Evolutionary conservation across 2,888 invertebrate genomes (phyloP).

Genomic region (Himalopsyche anomala): DNA sequence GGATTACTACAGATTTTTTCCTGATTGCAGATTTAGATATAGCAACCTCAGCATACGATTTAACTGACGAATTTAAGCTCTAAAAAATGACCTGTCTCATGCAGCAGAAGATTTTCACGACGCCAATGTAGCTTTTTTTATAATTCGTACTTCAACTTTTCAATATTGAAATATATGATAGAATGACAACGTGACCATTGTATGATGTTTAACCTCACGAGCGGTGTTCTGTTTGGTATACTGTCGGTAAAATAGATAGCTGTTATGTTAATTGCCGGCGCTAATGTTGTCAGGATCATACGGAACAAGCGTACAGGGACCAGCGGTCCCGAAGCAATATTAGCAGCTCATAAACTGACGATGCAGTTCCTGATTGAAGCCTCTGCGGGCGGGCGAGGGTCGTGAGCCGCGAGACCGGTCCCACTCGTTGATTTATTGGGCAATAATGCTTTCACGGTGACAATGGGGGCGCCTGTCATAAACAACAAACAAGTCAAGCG

Average conservation of each 20-base stretch:
- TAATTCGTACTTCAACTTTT: no score
- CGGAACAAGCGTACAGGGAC: background rate
- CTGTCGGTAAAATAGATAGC: slow-evolving; percentile 4
- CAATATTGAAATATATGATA: no score
- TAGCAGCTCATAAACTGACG: slow-evolving; percentile 39
- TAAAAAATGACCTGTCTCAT: no score
- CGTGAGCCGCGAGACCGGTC: slow-evolving; percentile 36
- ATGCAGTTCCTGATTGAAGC: slow-evolving; percentile 42
- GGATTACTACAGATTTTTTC: no score
- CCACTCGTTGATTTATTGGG: slow-evolving; percentile 62
- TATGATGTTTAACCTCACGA: no score
- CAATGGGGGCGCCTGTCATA: slow-evolving; percentile 63
- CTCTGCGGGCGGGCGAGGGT: slow-evolving; percentile 29
- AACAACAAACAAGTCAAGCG: slow-evolving; percentile 65
- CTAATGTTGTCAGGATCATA: slow-evolving; percentile 12
- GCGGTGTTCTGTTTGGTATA: no score
- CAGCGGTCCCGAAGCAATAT: slow-evolving; percentile 10
- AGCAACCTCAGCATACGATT: no score
- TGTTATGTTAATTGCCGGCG: background rate
- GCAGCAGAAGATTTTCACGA: no score
- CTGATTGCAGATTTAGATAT: no score
- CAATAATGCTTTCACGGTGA: slow-evolving; percentile 64
- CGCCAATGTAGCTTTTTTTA: no score
- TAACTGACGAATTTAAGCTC: no score
- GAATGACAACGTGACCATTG: no score